A percentile compares a stretch with the other conserved stretches of the same genome.
Conservation (phyloP, 1,140 invertebrate genomes). For the Medauroidea extradentata region DNA sequence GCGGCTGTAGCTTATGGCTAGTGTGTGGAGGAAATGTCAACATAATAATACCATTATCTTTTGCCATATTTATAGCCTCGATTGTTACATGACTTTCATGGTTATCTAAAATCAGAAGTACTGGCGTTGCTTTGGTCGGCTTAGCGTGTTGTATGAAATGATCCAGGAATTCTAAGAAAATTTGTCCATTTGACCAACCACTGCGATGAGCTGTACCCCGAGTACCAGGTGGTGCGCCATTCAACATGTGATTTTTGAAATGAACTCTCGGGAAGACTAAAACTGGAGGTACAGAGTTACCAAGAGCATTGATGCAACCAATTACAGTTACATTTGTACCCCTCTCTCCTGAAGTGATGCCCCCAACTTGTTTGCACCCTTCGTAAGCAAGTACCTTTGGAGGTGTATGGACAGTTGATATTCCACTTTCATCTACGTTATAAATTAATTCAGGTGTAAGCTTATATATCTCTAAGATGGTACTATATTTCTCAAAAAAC, state of each 20-base stretch:
- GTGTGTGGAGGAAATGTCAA: constrained; percentile 34
- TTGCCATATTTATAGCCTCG: constrained; percentile 22
- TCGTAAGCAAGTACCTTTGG: constrained; percentile 32
- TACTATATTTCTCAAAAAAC: constrained; percentile 37
- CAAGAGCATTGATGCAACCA: constrained; percentile 24
- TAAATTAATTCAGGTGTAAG: constrained; percentile 28
- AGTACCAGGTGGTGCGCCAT: constrained; percentile 22
- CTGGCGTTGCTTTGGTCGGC: constrained; percentile 27
- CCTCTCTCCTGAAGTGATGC: constrained; percentile 27
- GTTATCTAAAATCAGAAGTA: constrained; percentile 40
- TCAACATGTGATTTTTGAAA: constrained; percentile 13
- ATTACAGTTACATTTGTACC: constrained; percentile 26
- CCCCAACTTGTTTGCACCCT: constrained; percentile 29
- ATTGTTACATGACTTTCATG: constrained; percentile 36
- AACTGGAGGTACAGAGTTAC: constrained; percentile 27
- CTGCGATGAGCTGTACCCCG: constrained; percentile 24
- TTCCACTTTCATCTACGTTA: constrained; percentile 39
- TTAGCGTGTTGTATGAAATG: constrained; percentile 29
- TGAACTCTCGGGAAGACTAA: constrained; percentile 28
- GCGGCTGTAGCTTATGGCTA: constrained; percentile 30
- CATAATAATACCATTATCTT: constrained; percentile 26
- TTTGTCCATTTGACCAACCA: constrained; percentile 34
- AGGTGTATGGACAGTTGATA: constrained; percentile 33
- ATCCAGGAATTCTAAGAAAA: constrained; percentile 35
- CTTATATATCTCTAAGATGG: constrained; percentile 24